These are phyloP conservation scores for Drosophila subquinaria DNA, from an alignment of 2,888 invertebrate genomes.

Conservation along the genomic window DNA sequence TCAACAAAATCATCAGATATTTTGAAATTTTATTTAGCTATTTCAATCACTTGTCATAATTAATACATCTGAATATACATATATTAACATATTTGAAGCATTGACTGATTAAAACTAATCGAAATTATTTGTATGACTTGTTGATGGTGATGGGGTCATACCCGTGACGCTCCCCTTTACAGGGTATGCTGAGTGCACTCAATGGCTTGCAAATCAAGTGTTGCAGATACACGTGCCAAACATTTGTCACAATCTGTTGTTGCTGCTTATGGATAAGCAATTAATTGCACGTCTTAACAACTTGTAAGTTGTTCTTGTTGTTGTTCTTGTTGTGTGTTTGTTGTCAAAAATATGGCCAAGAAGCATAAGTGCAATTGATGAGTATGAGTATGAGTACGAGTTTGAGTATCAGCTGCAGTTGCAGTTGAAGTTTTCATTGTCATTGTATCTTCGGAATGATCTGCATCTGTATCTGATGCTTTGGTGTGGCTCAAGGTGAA, in stretches of 20 bases:
- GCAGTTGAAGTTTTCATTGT: neutral
- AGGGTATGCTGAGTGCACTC: conserved; percentile 43
- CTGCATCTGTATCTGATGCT: too few relatives aligned
- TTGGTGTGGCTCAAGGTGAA: conserved; percentile 20
- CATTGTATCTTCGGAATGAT: conserved; percentile 8
- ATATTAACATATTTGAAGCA: too few relatives aligned
- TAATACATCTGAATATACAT: too few relatives aligned
- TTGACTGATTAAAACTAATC: too few relatives aligned
- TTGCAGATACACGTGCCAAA: conserved; percentile 53
- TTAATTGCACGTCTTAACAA: conserved; percentile 52
- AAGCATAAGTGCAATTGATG: conserved; percentile 25
- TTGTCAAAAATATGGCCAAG: conserved; percentile 33
- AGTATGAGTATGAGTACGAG: neutral
- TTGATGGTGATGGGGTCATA: neutral
- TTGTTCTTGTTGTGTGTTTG: conserved; percentile 19
- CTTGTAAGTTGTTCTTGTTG: conserved; percentile 8
- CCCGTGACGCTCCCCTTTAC: conserved; percentile 4
- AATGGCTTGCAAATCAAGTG: conserved; percentile 33
- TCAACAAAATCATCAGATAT: too few relatives aligned
- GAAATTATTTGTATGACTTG: neutral
- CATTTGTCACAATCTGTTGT: conserved; percentile 32
- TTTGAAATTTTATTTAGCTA: too few relatives aligned
- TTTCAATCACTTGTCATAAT: too few relatives aligned
- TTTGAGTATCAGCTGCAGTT: conserved; percentile 5
- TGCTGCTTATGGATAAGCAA: conserved; percentile 38